phyloP scores from a whole-genome alignment of 2,888 invertebrate genomes.

The Dromius quadrimaculatus region DNA sequence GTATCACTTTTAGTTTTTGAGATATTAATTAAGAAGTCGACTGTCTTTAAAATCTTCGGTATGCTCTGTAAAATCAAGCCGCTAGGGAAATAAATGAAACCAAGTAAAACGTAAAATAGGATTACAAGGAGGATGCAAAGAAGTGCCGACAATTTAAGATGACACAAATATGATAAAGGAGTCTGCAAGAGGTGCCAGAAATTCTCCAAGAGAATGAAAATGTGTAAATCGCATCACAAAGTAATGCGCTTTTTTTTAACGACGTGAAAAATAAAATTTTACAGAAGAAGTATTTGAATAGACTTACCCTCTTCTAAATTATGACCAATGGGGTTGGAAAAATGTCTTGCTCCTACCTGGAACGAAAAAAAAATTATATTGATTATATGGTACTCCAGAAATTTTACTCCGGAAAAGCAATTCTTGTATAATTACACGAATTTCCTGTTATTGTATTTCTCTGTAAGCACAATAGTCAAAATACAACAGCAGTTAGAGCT shows the following conservation, averaged over 20 bases:
- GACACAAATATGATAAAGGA: slow-evolving; percentile 37
- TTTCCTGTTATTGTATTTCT: slow-evolving; percentile 35
- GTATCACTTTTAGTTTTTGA: no score
- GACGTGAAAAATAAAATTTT: no score
- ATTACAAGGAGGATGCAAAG: no score
- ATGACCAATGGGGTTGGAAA: no score
- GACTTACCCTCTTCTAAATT: no score
- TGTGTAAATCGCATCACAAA: slow-evolving; percentile 7
- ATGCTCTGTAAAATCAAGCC: no score
- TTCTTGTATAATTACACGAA: slow-evolving; percentile 34
- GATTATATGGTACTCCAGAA: no score
- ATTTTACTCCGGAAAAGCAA: slow-evolving; percentile 28
- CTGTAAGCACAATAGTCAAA: slow-evolving; percentile 18
- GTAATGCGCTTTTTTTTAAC: slow-evolving; percentile 25
- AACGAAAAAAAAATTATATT: no score
- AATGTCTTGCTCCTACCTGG: no score
- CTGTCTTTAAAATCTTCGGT: no score
- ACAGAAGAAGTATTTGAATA: no score
- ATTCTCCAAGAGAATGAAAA: slow-evolving; percentile 5
- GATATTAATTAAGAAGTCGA: no score
- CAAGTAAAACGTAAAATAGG: neutral
- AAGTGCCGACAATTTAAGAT: slow-evolving; percentile 33
- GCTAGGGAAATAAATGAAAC: slow-evolving; percentile 6
- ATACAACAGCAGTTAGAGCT: slow-evolving; percentile 25
- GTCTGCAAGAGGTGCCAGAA: neutral